phyloP scores from a whole-genome alignment of 2,888 invertebrate species.

The Scaptomyza polygonia region DNA sequence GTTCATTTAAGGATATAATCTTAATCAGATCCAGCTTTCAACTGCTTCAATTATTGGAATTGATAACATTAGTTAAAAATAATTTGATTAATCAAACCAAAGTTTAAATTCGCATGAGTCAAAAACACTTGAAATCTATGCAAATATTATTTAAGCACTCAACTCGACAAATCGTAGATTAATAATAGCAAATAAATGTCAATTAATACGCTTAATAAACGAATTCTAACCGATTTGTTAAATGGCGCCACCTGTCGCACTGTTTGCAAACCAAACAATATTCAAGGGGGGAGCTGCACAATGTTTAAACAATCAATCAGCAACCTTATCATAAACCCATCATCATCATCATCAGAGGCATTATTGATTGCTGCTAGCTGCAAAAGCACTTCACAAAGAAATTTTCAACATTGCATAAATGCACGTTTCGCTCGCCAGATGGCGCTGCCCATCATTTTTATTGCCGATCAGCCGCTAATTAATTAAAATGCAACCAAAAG shows the following conservation, averaged over 20 bases:
- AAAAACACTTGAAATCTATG: no score
- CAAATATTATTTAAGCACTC: not conserved
- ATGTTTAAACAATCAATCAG: slow-evolving; percentile 35
- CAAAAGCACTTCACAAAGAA: slow-evolving; percentile 57
- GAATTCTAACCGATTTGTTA: slow-evolving; percentile 19
- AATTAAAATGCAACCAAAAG: slow-evolving; percentile 46
- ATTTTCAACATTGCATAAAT: slow-evolving; percentile 49
- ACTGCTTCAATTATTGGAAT: no score
- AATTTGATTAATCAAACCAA: not conserved
- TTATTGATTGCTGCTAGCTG: slow-evolving; percentile 32
- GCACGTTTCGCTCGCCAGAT: slow-evolving; percentile 59
- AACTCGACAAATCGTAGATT: not conserved
- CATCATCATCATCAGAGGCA: slow-evolving; percentile 18
- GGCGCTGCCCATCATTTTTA: slow-evolving; percentile 54
- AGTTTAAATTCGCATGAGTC: no score
- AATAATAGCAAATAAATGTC: slow-evolving; percentile 11
- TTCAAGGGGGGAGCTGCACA: slow-evolving; percentile 39
- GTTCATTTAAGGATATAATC: no score
- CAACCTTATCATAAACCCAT: slow-evolving; percentile 23
- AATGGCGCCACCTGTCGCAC: slow-evolving; percentile 59
- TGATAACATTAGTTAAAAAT: not conserved
- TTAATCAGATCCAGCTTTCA: no score
- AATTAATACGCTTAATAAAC: slow-evolving; percentile 9
- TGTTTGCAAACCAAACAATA: slow-evolving; percentile 33
- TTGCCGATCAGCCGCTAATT: slow-evolving; percentile 60